These are phyloP conservation scores for Meriones unguiculatus DNA, from an alignment of 2,113 vertebrate genomes.

Conservation along the genomic window DNA sequence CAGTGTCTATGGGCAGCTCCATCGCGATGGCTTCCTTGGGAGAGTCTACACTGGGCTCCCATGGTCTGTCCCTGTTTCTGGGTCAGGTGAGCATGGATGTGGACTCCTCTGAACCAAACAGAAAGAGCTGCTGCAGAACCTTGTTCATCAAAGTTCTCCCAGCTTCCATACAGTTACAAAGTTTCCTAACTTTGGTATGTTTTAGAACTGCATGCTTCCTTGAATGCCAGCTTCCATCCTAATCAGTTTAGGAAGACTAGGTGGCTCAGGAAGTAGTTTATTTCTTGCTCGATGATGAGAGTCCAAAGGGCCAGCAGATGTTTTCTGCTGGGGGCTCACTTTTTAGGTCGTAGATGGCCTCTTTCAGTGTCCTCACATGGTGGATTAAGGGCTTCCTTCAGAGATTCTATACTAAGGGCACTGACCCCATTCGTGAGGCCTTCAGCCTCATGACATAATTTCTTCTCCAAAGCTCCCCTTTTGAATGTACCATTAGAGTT, in stretches of 20 bases:
- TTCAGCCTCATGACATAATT: neutral
- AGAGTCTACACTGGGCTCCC: neutral
- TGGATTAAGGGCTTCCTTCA: neutral
- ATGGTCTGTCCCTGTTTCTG: too few species aligned
- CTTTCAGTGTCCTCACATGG: neutral
- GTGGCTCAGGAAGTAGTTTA: neutral
- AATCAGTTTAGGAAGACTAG: neutral
- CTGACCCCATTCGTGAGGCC: neutral
- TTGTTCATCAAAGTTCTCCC: neutral
- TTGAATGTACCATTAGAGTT: neutral
- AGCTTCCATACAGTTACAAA: neutral
- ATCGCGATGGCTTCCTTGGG: neutral
- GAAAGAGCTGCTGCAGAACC: neutral
- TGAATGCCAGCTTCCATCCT: neutral
- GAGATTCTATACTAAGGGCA: neutral
- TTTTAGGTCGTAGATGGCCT: neutral
- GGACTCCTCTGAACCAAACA: neutral
- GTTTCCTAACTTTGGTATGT: neutral
- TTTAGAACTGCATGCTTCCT: neutral
- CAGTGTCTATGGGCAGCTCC: too few species aligned
- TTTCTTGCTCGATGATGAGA: neutral
- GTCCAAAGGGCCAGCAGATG: neutral
- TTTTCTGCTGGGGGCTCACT: neutral
- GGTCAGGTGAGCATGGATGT: neutral
- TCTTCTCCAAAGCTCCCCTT: neutral